Percentiles rank a stretch among this genome's conserved stretches.
These are phyloP conservation scores for Galeopterus variegatus DNA, from an alignment of 2,113 vertebrate genomes.

Conservation along the genomic window DNA sequence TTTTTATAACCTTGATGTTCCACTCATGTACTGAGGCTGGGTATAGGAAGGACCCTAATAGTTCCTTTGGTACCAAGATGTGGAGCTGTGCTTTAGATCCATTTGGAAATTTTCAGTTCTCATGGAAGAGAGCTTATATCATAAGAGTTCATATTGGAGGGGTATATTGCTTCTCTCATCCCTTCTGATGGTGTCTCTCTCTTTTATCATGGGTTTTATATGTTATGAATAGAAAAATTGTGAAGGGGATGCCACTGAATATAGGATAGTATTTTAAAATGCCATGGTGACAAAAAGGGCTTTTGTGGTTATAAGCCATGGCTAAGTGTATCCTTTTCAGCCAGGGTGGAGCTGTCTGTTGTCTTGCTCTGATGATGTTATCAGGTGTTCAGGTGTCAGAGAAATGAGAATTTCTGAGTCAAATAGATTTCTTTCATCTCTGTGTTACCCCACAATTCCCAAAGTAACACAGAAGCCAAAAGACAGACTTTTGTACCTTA, in stretches of 20 bases:
- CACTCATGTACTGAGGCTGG: not conserved
- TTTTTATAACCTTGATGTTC: not conserved
- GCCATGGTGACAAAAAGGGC: not conserved
- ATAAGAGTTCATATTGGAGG: not conserved
- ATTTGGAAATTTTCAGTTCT: not conserved
- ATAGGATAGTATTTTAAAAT: not conserved
- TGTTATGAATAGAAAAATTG: not conserved
- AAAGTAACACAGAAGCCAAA: not conserved
- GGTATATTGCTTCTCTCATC: not conserved
- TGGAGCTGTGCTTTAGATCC: not conserved
- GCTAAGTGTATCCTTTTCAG: not conserved
- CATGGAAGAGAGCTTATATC: not conserved
- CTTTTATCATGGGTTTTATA: not conserved
- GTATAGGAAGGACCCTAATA: not conserved
- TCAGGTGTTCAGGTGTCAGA: not conserved
- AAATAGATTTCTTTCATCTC: not conserved
- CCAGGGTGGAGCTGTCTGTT: not conserved
- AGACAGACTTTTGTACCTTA: not conserved
- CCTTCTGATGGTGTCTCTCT: not conserved
- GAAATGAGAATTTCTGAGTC: slow-evolving; percentile 30
- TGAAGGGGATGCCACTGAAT: not conserved
- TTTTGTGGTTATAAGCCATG: not conserved
- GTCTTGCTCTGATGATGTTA: not conserved
- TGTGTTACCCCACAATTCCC: not conserved
- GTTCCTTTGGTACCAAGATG: not conserved